Base-by-base conservation (phyloP, 2,888 invertebrate species). In the Microctonus aethiopoides region DNA sequence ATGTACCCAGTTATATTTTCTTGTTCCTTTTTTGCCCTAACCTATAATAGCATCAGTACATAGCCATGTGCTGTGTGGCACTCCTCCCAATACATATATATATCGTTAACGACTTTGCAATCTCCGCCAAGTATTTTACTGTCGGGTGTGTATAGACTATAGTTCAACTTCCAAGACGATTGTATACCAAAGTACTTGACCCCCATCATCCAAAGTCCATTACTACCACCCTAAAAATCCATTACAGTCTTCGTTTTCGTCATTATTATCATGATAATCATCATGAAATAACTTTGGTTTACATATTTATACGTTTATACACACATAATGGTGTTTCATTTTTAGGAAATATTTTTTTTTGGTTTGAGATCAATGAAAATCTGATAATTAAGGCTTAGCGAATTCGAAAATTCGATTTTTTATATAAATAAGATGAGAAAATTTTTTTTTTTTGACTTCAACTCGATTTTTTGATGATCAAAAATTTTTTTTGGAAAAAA, bases 151-250 rank as follows among this genome's bases (percentile, higher is more conserved):
- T 54, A 3, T 29, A n/a, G 20, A 36, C 22, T 52, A 52, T 52
- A 41, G 39, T 39, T 11, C 11, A 39, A 36, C 41, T 24, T 24
- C 13, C 13, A 24, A 26, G 13, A 54, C 54, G 22, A 24, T 22
- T 26, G 57, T 26, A 10, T 34, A 57, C 26, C 34, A 57, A 57
- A 63, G 20, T 51, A 63, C 26, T 63, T 63, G 62, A 57, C 32
- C 46, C n/a, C 32, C 22, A 41, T 24, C 24, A 36, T 24, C 62
- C 32, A 51, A n/a, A 11, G 39, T 26, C 46, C 39, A 29, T 46
- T 46, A 63, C 62, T 29, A 11, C 32, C 46, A 63, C 62, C 62
- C 62, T 26, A 20, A 63, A 63, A 63, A 63, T 51, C 51, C 62
- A 51, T 63, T 51, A 24, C 61, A 24, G 41, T 39, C n/a, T 24